Conservation (phyloP, 2,888 invertebrate genomes). For the Pseudolycoriella hygida region DNA sequence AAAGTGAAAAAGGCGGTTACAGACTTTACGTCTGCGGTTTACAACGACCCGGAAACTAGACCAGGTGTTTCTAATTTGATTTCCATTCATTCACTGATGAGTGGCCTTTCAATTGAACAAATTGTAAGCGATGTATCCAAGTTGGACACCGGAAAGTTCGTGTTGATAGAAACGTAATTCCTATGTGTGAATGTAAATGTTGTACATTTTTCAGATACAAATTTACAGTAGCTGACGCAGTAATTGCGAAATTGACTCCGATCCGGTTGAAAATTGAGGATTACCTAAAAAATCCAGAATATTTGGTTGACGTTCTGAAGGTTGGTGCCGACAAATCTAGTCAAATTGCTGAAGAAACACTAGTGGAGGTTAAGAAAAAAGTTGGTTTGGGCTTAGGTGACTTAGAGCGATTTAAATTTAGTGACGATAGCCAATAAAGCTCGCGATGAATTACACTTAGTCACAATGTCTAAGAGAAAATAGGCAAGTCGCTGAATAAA, state of each 20-base stretch:
- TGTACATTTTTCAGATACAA: constrained; percentile 40
- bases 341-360: constrained; percentile 40
- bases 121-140: constrained; percentile 45
- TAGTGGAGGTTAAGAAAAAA: constrained; percentile 40
- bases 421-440: no score
- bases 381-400: constrained; percentile 31
- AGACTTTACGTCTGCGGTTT: constrained; percentile 70
- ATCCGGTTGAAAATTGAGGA: constrained; percentile 41
- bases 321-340: constrained; percentile 46
- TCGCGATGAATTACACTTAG: no score
- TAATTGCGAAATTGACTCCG: constrained; percentile 50
- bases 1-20: constrained; percentile 82
- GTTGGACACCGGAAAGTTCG: constrained; percentile 54
- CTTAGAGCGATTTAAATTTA: no score
- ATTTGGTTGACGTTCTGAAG: constrained; percentile 42
- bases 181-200: background rate
- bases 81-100: constrained; percentile 58
- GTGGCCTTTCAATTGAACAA: constrained; percentile 44
- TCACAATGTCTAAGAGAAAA: no score
- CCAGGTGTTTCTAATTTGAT: constrained; percentile 86
- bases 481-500: no score
- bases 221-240: constrained; percentile 47
- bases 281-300: constrained; percentile 39
- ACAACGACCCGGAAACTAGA: constrained; percentile 57
- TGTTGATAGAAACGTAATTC: background rate